Base-by-base conservation (phyloP, 1,140 invertebrate species). In the Drosophila ananassae region DNA sequence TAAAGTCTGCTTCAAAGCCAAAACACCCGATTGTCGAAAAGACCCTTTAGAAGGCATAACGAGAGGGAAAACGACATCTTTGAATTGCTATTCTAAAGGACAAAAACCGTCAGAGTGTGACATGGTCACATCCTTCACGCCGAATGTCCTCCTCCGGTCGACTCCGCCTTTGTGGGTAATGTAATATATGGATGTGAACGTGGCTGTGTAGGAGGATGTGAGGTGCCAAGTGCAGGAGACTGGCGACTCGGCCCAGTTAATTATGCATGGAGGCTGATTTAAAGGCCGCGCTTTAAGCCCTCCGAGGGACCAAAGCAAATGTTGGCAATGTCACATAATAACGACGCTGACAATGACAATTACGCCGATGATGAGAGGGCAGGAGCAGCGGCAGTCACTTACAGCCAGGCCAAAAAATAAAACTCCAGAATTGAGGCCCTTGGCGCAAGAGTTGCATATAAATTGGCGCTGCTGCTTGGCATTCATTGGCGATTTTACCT, bases 91-190 rank as follows among this genome's bases (percentile, higher is more conserved):
- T 81, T 87, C 56, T 72, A 55, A 73, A 64, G 79, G 63, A 87
- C 73, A 68, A 77, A 89, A 83, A 73, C 79, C 84, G 79, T 89
- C 83, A 83, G 73, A 79, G 76, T 83, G 83, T 89, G 84, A 89
- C 83, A 89, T 89, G 83, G 84, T 83, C 79, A 83, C 76, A 89
- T 89, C 83, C 83, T 89, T 87, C 83, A 83, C 61, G 73, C 66
- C 51, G 80, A 61, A 61, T 73, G 64, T 58, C 77, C 46, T 61
- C 48, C 67, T 17, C 39, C n/a, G 32, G 64, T 74, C 47, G 51
- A 41, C 51, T 73, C 32, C 53, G 41, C 50, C 41, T 51, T 34
- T 71, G 41, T 66, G 46, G 57, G 63, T 62, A 78, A 74, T 72
- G 69, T 47, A 60, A 77, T 80, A 37, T 55, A 24, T 50, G 21